These are phyloP conservation scores for Gastracanthus pulcherrimus DNA, from an alignment of 2,888 invertebrate genomes.

Conservation along the genomic window DNA sequence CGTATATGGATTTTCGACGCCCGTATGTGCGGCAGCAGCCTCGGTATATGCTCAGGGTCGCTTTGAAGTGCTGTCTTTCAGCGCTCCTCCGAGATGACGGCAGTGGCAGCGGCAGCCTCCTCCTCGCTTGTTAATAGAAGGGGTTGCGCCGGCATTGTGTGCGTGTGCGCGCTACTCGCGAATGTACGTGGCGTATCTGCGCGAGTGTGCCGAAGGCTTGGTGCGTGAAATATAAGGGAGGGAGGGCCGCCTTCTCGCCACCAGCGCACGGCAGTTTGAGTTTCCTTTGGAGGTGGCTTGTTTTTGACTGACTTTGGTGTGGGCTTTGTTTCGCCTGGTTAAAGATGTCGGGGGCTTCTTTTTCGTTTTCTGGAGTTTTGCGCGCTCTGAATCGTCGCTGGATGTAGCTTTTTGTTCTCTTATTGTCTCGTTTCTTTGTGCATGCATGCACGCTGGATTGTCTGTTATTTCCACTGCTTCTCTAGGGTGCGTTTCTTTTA, in stretches of 20 bases:
- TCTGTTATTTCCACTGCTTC: no score
- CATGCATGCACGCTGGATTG: no score
- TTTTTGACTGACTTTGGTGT: no score
- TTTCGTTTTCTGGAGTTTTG: no score
- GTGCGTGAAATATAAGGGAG: background rate
- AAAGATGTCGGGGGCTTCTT: no score
- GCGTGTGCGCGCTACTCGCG: background rate
- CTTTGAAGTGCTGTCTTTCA: conserved; percentile 65
- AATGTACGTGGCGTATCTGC: background rate
- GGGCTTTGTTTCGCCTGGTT: no score
- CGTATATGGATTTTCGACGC: conserved; percentile 63
- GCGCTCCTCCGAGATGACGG: background rate
- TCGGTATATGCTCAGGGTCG: conserved; percentile 19
- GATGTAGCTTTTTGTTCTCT: no score
- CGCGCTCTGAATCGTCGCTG: no score
- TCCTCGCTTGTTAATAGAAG: background rate
- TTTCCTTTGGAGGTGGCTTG: background rate
- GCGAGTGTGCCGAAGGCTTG: background rate
- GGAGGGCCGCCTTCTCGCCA: background rate
- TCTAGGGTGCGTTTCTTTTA: no score
- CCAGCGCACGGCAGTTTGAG: no score
- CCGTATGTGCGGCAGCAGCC: background rate
- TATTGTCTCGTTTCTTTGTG: no score
- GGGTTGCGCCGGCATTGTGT: background rate
- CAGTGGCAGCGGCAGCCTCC: background rate